A percentile compares a stretch with the other conserved stretches of the same genome.
Conservation (phyloP, 1,140 invertebrate species). For the Drosophila sturtevanti region DNA sequence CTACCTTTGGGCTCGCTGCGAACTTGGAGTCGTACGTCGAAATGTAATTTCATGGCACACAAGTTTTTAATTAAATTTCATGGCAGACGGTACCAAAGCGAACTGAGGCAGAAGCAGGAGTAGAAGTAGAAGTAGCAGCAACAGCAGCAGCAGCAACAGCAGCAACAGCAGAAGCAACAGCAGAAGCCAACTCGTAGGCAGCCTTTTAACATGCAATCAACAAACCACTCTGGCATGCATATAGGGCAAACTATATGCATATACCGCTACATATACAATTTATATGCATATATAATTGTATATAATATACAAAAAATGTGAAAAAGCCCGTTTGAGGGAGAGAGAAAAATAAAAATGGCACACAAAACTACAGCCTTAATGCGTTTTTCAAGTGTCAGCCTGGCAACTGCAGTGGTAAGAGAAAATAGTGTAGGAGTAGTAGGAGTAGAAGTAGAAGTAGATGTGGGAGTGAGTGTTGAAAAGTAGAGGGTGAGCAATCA, state of each 20-base stretch:
- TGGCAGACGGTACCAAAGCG: slow-evolving; percentile 60
- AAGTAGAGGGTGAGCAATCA: slow-evolving; percentile 48
- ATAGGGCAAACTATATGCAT: slow-evolving; percentile 42
- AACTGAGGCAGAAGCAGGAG: slow-evolving; percentile 22
- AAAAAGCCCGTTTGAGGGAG: neutral
- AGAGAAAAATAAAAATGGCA: slow-evolving; percentile 44
- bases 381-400: slow-evolving; percentile 76
- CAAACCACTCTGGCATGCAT: slow-evolving; percentile 78
- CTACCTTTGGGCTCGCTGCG: slow-evolving; percentile 54
- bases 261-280: slow-evolving; percentile 32
- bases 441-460: neutral
- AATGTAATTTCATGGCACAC: slow-evolving; percentile 81
- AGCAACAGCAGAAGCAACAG: slow-evolving; percentile 14
- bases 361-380: slow-evolving; percentile 76
- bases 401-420: slow-evolving; percentile 39
- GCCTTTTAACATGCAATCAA: slow-evolving; percentile 80
- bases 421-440: neutral
- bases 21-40: slow-evolving; percentile 63
- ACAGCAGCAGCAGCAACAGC: slow-evolving; percentile 8
- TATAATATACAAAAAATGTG: slow-evolving; percentile 21
- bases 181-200: slow-evolving; percentile 28
- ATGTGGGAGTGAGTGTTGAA: slow-evolving; percentile 25
- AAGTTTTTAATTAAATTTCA: slow-evolving; percentile 82
- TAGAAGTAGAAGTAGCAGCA: slow-evolving; percentile 18
- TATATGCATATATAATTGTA: slow-evolving; percentile 51